phyloP scores from a whole-genome alignment of 2,113 vertebrate genomes.

The Cinclus cinclus region DNA sequence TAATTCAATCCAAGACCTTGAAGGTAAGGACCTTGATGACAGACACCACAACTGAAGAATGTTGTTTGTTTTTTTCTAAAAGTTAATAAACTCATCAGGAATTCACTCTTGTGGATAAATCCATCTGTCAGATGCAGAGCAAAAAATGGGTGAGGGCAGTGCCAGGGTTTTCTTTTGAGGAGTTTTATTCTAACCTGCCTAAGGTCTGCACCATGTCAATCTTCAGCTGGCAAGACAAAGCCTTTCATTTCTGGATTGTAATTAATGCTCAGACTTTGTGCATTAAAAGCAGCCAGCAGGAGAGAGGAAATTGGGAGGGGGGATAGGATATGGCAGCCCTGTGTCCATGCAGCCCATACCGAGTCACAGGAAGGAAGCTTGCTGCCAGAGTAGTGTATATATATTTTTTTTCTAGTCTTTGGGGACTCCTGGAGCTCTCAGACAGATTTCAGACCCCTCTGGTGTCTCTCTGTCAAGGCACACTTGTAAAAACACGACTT shows the following conservation, averaged over 20 bases:
- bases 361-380: conserved; percentile 8
- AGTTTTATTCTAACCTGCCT: neutral
- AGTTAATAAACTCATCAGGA: neutral
- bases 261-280: neutral
- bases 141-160: neutral
- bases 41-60: neutral
- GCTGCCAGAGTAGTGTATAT: neutral
- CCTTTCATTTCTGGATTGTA: neutral
- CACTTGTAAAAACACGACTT: conserved; percentile 15
- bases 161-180: neutral
- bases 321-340: neutral
- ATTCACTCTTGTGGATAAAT: neutral
- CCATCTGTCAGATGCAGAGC: neutral
- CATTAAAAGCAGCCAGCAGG: neutral
- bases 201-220: neutral
- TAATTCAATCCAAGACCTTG: neutral
- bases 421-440: conserved; percentile 30
- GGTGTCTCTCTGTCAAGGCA: neutral
- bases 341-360: neutral
- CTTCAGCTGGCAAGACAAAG: neutral
- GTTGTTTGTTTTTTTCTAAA: neutral
- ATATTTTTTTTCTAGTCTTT: neutral
- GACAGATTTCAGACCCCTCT: neutral
- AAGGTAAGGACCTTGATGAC: neutral
- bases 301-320: conserved; percentile 13